A percentile compares a stretch with the other conserved stretches of the same genome.
phyloP scores from a whole-genome alignment of 1,140 invertebrate species.

The Saccostrea glomerata region DNA sequence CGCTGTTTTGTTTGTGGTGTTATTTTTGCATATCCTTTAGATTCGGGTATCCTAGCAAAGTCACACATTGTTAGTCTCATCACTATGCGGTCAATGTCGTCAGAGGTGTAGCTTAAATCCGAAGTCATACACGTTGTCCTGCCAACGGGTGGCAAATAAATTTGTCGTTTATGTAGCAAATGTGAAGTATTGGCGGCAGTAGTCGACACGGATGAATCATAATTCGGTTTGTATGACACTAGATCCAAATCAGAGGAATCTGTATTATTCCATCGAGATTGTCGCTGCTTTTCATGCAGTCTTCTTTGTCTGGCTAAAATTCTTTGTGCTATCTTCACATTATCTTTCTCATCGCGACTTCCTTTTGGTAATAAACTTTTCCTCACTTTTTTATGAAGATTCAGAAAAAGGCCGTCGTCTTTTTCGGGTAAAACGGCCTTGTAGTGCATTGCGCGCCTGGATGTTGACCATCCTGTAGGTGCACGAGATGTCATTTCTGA shows the following conservation, averaged over 20 bases:
- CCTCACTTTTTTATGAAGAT: conserved; percentile 6
- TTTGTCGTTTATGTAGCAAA: neutral
- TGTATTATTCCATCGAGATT: neutral
- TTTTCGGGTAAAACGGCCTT: neutral
- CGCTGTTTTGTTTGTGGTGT: conserved; percentile 6
- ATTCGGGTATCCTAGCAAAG: neutral
- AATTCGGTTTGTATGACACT: conserved; percentile 3
- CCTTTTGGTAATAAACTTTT: conserved; percentile 20
- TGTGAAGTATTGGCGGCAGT: neutral
- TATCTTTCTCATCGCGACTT: neutral
- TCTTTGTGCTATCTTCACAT: neutral
- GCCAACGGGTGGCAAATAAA: conserved; percentile 4
- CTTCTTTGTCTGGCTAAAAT: conserved; percentile 21
- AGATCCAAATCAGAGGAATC: neutral
- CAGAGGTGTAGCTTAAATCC: conserved; percentile 3
- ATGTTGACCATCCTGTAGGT: conserved; percentile 24
- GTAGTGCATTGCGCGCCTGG: neutral
- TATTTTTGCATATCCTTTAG: conserved; percentile 11
- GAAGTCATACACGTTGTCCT: neutral
- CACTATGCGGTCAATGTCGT: conserved; percentile 12
- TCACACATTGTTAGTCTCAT: conserved; percentile 4
- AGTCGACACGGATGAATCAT: neutral
- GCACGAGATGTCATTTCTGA: conserved; percentile 22
- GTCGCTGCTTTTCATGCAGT: neutral
- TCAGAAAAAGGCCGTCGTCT: neutral